phyloP scores from a whole-genome alignment of 2,113 vertebrate genomes.

The Arizona elegans region DNA sequence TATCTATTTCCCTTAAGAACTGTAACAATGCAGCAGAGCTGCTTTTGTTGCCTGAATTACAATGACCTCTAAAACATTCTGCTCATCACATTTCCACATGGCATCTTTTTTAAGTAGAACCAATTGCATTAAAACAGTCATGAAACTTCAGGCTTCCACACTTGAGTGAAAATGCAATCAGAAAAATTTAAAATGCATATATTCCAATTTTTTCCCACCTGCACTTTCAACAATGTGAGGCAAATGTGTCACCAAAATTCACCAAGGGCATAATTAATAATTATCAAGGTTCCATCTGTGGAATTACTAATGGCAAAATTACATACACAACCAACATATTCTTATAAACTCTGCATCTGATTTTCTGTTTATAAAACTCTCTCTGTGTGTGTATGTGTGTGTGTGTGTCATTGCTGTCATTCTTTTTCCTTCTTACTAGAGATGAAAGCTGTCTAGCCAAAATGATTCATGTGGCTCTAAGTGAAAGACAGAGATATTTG shows the following conservation, averaged over 20 bases:
- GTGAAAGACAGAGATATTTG: background rate
- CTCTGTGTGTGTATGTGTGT: background rate
- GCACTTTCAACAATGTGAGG: slow-evolving; percentile 44
- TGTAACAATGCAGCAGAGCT: slow-evolving; percentile 45
- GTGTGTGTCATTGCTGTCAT: slow-evolving; percentile 50
- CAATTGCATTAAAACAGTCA: slow-evolving; percentile 65
- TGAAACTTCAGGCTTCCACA: slow-evolving; percentile 54
- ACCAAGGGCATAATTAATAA: slow-evolving; percentile 61
- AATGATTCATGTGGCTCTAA: background rate
- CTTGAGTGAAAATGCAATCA: slow-evolving; percentile 64
- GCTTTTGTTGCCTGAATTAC: slow-evolving; percentile 62
- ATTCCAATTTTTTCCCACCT: slow-evolving; percentile 60
- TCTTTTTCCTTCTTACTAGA: slow-evolving; percentile 26
- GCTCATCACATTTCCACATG: slow-evolving; percentile 59
- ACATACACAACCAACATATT: slow-evolving; percentile 52
- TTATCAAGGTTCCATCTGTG: slow-evolving; percentile 61
- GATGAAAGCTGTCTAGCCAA: rapidly evolving
- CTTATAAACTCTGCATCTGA: slow-evolving; percentile 58
- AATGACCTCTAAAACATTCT: slow-evolving; percentile 62
- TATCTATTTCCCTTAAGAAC: slow-evolving; percentile 48
- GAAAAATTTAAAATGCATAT: slow-evolving; percentile 67
- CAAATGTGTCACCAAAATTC: slow-evolving; percentile 56
- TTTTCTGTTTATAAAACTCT: slow-evolving; percentile 57
- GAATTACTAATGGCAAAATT: slow-evolving; percentile 70
- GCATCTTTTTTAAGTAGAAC: slow-evolving; percentile 63